phyloP scores from a whole-genome alignment of 2,797 vertebrate genomes.

The Pseudomugil tenellus region DNA sequence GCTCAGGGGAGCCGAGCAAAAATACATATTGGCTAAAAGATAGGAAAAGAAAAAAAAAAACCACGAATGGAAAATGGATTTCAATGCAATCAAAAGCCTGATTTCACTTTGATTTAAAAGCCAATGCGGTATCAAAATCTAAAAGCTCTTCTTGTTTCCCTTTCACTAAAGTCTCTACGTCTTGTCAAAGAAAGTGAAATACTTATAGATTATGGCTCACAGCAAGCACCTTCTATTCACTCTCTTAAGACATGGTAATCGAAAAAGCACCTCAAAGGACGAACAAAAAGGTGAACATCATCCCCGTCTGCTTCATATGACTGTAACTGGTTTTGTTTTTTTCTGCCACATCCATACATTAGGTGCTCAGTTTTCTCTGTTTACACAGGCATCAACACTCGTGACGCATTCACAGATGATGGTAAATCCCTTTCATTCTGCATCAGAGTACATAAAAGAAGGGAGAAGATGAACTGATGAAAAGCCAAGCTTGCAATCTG shows the following conservation, averaged over 20 bases:
- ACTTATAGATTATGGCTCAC: conserved; percentile 31
- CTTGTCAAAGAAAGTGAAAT: conserved; percentile 32
- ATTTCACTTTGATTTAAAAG: conserved; percentile 46
- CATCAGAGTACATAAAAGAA: conserved; percentile 36
- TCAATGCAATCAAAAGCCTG: conserved; percentile 17
- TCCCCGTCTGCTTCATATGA: conserved; percentile 25
- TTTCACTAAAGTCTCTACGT: conserved; percentile 26
- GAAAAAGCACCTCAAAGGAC: conserved; percentile 37
- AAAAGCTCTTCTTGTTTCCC: conserved; percentile 19
- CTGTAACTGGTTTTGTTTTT: neutral
- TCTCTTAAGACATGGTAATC: conserved; percentile 25
- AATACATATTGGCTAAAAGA: conserved; percentile 16
- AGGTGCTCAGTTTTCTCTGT: conserved; percentile 34
- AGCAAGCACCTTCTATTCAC: conserved; percentile 6
- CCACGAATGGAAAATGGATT: conserved; percentile 22
- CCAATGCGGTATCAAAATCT: conserved; percentile 24
- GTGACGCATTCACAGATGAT: conserved; percentile 59
- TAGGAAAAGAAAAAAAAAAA: conserved; percentile 26
- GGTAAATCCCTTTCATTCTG: conserved; percentile 57
- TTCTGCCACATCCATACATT: conserved; percentile 25
- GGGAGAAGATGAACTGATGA: conserved; percentile 32
- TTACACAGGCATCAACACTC: conserved; percentile 52
- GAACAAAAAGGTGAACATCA: conserved; percentile 34
- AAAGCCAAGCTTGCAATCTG: conserved; percentile 51
- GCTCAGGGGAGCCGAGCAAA: conserved; percentile 24